Percentiles rank a stretch among this genome's conserved stretches.
These are phyloP conservation scores for Actinopyga echinites DNA, from an alignment of 53 echinoderm and acorn worm genomes.

Conservation along the genomic window DNA sequence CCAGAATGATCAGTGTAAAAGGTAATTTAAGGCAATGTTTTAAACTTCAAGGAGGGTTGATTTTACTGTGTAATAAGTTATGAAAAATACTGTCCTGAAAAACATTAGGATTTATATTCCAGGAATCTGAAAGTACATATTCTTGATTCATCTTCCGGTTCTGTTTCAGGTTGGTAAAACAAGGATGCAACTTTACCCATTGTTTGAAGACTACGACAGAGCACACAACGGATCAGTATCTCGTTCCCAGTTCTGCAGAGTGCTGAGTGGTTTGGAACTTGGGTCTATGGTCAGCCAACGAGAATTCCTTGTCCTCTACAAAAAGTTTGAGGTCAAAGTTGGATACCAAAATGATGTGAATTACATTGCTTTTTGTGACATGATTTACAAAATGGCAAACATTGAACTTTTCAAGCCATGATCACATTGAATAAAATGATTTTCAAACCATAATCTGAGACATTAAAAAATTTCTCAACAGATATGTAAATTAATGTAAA, in stretches of 20 bases:
- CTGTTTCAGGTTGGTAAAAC: slow-evolving; percentile 70
- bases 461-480: too few species aligned
- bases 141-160: neutral
- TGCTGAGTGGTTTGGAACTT: slow-evolving; percentile 89
- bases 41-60: too few species aligned
- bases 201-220: slow-evolving; percentile 95
- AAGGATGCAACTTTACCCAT: slow-evolving; percentile 85
- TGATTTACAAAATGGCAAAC: slow-evolving; percentile 89
- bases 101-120: too few species aligned
- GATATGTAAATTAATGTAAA: too few species aligned
- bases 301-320: slow-evolving; percentile 83
- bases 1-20: too few species aligned
- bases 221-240: slow-evolving; percentile 97
- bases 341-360: slow-evolving; percentile 84
- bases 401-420: slow-evolving; percentile 85
- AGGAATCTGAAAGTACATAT: neutral
- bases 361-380: slow-evolving; percentile 87
- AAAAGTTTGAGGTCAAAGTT: slow-evolving; percentile 90
- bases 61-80: too few species aligned
- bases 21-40: too few species aligned
- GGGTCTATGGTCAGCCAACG: slow-evolving; percentile 83
- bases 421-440: neutral
- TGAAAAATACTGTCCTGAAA: too few species aligned
- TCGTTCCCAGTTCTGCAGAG: slow-evolving; percentile 79
- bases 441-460: too few species aligned